phyloP scores from a whole-genome alignment of 1,140 invertebrate genomes.

The Belonocnema kinseyi region DNA sequence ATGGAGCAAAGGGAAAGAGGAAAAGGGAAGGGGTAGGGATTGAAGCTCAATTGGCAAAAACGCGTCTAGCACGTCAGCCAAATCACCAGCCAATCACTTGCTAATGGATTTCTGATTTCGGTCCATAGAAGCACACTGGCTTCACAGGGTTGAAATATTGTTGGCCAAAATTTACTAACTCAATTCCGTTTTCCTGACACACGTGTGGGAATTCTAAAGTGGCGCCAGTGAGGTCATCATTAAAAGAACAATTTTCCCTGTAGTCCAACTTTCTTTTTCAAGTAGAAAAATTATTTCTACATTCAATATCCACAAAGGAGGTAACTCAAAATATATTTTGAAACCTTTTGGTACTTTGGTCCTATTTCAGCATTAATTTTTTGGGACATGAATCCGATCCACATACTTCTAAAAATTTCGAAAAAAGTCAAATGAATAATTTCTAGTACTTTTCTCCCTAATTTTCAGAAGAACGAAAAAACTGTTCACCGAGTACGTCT shows the following conservation, averaged over 20 bases:
- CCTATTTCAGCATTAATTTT: no score
- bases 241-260: neutral
- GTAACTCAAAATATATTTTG: no score
- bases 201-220: neutral
- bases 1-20: neutral
- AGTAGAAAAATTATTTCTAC: no score
- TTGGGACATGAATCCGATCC: no score
- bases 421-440: no score
- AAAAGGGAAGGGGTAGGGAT: neutral
- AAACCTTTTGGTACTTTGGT: no score
- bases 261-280: no score
- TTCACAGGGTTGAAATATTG: conserved; percentile 4
- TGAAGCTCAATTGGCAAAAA: conserved; percentile 31
- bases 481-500: no score
- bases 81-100: conserved; percentile 19
- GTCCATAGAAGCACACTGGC: neutral
- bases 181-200: conserved; percentile 3
- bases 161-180: conserved; percentile 7
- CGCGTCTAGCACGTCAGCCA: conserved; percentile 28
- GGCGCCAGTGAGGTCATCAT: neutral
- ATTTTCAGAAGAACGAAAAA: no score
- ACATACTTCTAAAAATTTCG: no score
- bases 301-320: no score
- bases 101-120: conserved; percentile 31
- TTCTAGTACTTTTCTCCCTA: no score